A percentile compares a stretch with the other conserved stretches of the same genome.
These are phyloP conservation scores for Plutella xylostella DNA, from an alignment of 2,888 invertebrate genomes.

Conservation along the genomic window DNA sequence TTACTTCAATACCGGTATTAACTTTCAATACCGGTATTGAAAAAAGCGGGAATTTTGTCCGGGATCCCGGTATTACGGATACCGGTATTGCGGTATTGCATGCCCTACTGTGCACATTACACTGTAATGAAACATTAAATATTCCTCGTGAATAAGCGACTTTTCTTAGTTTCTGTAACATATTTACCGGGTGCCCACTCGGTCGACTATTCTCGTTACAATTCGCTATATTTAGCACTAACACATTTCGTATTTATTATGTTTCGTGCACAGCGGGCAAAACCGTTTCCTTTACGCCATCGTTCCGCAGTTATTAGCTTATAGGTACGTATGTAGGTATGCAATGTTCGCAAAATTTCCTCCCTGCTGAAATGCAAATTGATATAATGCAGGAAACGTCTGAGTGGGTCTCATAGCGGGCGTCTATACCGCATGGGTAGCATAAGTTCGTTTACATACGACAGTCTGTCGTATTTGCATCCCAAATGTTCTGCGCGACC, in stretches of 20 bases:
- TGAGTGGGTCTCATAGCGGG: constrained; percentile 67
- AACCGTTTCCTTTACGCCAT: neutral
- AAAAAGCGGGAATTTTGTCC: too few relatives aligned
- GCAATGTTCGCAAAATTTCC: constrained; percentile 9
- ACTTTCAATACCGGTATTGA: too few relatives aligned
- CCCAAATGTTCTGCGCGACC: constrained; percentile 62
- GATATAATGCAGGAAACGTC: constrained; percentile 69
- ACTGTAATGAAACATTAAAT: constrained; percentile 10
- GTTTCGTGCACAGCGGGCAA: neutral
- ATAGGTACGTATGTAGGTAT: neutral
- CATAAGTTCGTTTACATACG: constrained; percentile 69
- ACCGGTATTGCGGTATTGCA: too few relatives aligned
- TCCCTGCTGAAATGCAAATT: constrained; percentile 64
- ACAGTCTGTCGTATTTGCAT: constrained; percentile 65
- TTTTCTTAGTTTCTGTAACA: neutral
- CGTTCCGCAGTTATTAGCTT: neutral
- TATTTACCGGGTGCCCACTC: constrained; percentile 1
- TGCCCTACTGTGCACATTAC: constrained; percentile 5
- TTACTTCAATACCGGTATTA: too few relatives aligned
- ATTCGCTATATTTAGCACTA: constrained; percentile 1
- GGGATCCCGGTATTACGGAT: too few relatives aligned
- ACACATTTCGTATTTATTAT: neutral
- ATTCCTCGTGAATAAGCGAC: constrained; percentile 8
- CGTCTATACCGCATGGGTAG: constrained; percentile 61
- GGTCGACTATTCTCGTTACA: neutral